Evolutionary conservation across 2,797 vertebrate species (phyloP).

Genomic region (Pempheris klunzingeri): DNA sequence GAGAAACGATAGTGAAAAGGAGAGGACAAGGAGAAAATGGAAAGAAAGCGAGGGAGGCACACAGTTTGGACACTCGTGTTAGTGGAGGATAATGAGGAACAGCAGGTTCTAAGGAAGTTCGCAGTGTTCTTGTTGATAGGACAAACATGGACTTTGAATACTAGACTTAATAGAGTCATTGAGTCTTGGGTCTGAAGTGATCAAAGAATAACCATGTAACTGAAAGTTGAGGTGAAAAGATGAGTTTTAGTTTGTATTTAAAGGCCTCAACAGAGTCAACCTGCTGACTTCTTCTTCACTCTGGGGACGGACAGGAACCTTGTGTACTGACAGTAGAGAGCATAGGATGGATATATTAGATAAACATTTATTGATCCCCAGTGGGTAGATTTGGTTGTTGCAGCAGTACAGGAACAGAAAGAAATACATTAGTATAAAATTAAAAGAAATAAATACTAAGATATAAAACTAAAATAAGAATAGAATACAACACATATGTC

Average conservation of each 20-base stretch:
- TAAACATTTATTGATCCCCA: too few relatives aligned
- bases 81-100: neutral
- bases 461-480: too few relatives aligned
- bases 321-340: neutral
- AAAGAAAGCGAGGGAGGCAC: neutral
- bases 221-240: neutral
- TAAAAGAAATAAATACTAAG: too few relatives aligned
- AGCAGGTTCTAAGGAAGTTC: neutral
- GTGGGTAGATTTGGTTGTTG: too few relatives aligned
- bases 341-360: too few relatives aligned
- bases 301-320: neutral
- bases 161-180: neutral
- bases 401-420: too few relatives aligned
- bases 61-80: neutral
- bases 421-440: too few relatives aligned
- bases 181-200: neutral
- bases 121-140: neutral
- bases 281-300: neutral
- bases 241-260: neutral
- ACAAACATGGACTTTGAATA: neutral
- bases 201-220: neutral
- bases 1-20: neutral
- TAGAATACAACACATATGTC: too few relatives aligned
- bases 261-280: neutral
- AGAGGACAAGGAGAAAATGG: neutral